Percentiles rank a stretch among this genome's conserved stretches.
These are phyloP conservation scores for Itoplectis maculator DNA, from an alignment of 2,888 invertebrate species.

Conservation along the genomic window DNA sequence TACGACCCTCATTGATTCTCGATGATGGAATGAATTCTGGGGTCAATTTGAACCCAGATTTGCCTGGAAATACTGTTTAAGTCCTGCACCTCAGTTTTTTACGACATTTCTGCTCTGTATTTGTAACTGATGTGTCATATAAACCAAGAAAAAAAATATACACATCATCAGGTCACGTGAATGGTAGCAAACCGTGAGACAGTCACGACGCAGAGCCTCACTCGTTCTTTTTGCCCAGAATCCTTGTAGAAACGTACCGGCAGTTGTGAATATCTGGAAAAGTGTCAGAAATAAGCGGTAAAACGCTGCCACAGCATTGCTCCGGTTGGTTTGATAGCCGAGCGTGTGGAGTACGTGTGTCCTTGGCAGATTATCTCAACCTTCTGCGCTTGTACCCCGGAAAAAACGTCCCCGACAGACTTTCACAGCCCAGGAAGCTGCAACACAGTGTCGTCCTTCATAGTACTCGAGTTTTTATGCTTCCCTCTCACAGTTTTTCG, in stretches of 20 bases:
- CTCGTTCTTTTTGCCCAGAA: conserved; percentile 17
- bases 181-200: conserved; percentile 51
- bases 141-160: conserved; percentile 4
- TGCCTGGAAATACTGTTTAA: too few relatives aligned
- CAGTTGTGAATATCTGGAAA: conserved; percentile 44
- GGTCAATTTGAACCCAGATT: too few relatives aligned
- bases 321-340: conserved; percentile 71
- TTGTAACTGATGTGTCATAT: conserved; percentile 13
- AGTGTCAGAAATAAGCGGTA: conserved; percentile 61
- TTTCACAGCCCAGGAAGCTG: conserved; percentile 36
- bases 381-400: conserved; percentile 48
- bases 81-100: too few relatives aligned
- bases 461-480: conserved; percentile 32
- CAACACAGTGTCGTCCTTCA: conserved; percentile 28
- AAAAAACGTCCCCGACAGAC: conserved; percentile 48
- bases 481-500: not conserved
- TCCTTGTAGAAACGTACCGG: conserved; percentile 43
- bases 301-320: conserved; percentile 50
- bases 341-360: conserved; percentile 61
- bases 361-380: conserved; percentile 48
- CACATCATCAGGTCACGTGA: conserved; percentile 34
- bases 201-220: conserved; percentile 42
- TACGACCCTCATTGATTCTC: too few relatives aligned
- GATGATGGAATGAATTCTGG: too few relatives aligned
- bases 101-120: conserved; percentile 27